Evolutionary conservation across 2,113 vertebrate species (phyloP).

Genomic region (Alaudala cheleensis): DNA sequence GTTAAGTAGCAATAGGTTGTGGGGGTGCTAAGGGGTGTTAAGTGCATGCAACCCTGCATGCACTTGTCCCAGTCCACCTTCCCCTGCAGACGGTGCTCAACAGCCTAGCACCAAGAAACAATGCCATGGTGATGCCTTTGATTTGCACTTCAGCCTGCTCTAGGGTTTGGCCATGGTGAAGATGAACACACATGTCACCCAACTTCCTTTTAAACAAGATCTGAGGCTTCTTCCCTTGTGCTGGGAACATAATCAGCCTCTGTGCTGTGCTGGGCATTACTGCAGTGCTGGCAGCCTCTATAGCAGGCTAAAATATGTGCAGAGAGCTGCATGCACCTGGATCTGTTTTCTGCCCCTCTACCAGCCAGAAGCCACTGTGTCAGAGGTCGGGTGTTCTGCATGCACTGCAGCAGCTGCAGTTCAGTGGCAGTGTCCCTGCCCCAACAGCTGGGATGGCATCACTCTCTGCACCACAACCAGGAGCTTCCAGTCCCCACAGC

Average conservation of each 20-base stretch:
- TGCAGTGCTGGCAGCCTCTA: background rate
- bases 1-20: background rate
- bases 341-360: background rate
- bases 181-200: background rate
- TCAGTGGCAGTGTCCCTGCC: accelerated
- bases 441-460: background rate
- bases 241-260: accelerated
- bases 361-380: background rate
- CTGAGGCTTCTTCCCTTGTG: background rate
- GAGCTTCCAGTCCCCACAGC: background rate
- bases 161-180: accelerated
- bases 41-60: background rate
- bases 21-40: background rate
- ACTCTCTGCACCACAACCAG: background rate
- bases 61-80: background rate
- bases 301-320: background rate
- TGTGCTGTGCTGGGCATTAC: background rate
- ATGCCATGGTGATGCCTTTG: background rate
- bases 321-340: background rate
- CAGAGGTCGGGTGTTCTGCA: accelerated
- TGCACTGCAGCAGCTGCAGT: accelerated
- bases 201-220: background rate
- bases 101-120: background rate
- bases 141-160: background rate
- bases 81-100: accelerated